Evolutionary conservation across 2,797 vertebrate species (phyloP).

Genomic region (Anisognathus igniventris): DNA sequence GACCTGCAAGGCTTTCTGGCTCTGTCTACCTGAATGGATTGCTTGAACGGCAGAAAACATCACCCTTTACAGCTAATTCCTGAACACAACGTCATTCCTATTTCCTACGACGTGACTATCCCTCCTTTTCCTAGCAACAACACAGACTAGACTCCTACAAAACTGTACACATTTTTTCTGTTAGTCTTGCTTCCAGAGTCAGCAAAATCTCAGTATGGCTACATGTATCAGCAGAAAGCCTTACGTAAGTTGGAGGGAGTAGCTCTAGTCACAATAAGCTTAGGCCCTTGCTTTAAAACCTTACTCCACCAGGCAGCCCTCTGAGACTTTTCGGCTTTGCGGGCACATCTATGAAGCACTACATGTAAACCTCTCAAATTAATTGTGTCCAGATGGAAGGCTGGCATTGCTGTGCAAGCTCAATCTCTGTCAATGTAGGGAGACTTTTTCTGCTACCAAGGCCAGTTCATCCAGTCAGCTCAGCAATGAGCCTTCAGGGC

Average conservation of each 20-base stretch:
- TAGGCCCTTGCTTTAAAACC: not conserved
- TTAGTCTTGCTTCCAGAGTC: not conserved
- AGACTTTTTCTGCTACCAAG: not conserved
- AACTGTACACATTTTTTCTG: not conserved
- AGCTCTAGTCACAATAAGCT: not conserved
- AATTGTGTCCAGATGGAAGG: not conserved
- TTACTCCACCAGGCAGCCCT: not conserved
- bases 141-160: not conserved
- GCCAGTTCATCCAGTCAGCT: not conserved
- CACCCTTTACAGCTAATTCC: not conserved
- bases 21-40: not conserved
- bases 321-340: not conserved
- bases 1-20: not conserved
- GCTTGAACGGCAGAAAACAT: not conserved
- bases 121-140: not conserved
- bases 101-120: not conserved
- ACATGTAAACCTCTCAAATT: not conserved
- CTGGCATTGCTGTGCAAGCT: not conserved
- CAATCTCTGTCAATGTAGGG: accelerated
- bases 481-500: not conserved
- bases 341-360: not conserved
- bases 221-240: not conserved
- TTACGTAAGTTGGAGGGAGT: not conserved
- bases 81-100: not conserved
- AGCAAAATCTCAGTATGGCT: not conserved